Evolutionary conservation across 2,888 invertebrate species (phyloP).

Genomic region (Nowickia ferox): DNA sequence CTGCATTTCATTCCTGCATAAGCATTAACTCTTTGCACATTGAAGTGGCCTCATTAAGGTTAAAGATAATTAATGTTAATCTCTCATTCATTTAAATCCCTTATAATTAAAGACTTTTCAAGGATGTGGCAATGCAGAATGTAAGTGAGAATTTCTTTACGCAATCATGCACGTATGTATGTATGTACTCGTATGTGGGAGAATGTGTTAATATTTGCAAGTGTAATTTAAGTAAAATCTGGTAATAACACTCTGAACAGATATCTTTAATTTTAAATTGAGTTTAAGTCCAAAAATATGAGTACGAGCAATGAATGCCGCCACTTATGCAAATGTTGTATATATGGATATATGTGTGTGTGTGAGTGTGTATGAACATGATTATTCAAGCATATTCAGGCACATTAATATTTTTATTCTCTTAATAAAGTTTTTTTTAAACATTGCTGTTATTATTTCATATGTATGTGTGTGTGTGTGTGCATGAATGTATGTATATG

Average conservation of each 20-base stretch:
- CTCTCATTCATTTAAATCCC: slow-evolving; percentile 33
- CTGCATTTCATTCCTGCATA: too few species aligned
- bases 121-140: slow-evolving; percentile 16
- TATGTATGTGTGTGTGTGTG: not conserved
- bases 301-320: not conserved
- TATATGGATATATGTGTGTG: not conserved
- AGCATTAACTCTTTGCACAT: too few species aligned
- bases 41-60: not conserved
- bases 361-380: not conserved
- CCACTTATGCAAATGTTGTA: not conserved
- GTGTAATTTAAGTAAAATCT: not conserved
- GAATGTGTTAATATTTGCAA: not conserved
- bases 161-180: not conserved
- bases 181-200: not conserved
- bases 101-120: slow-evolving; percentile 35
- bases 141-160: not conserved
- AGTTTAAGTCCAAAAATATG: slow-evolving; percentile 38
- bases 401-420: not conserved
- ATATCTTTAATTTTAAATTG: slow-evolving; percentile 44
- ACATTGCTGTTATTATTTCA: too few species aligned
- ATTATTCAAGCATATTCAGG: not conserved
- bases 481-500: not conserved
- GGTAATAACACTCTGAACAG: not conserved
- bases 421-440: too few species aligned
- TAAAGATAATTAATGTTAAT: slow-evolving; percentile 37